phyloP scores from a whole-genome alignment of 1,140 invertebrate genomes.

The Wasmannia auropunctata region DNA sequence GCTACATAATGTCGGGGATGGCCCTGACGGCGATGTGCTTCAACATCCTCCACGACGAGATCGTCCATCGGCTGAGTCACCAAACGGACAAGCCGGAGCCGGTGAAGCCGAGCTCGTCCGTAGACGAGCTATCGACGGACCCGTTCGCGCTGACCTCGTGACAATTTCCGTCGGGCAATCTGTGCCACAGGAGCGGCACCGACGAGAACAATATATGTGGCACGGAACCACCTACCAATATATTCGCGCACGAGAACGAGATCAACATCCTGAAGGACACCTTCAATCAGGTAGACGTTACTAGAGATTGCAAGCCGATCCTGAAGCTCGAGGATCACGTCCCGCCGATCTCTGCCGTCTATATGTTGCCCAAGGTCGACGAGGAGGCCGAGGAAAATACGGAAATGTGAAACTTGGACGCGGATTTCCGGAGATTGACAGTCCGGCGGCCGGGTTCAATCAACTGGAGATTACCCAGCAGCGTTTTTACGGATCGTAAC shows the following conservation, averaged over 20 bases:
- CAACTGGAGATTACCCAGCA: constrained; percentile 30
- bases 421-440: not conserved
- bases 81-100: constrained; percentile 85
- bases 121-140: constrained; percentile 86
- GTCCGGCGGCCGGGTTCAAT: not conserved
- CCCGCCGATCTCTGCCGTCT: constrained; percentile 85
- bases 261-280: constrained; percentile 84
- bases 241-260: constrained; percentile 85
- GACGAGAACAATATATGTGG: constrained; percentile 87
- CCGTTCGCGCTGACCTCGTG: constrained; percentile 88
- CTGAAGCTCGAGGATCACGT: constrained; percentile 82
- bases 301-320: constrained; percentile 83
- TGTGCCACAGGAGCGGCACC: constrained; percentile 88
- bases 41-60: constrained; percentile 98
- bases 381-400: constrained; percentile 88
- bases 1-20: constrained; percentile 98
- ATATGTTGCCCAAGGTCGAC: constrained; percentile 88
- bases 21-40: constrained; percentile 99
- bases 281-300: constrained; percentile 84
- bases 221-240: constrained; percentile 87
- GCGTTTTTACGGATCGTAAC: constrained; percentile 31
- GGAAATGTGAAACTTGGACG: constrained; percentile 84
- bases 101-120: constrained; percentile 83
- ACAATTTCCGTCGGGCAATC: constrained; percentile 88
- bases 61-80: constrained; percentile 91